Percentiles rank a stretch among this genome's conserved stretches.
phyloP scores from a whole-genome alignment of 2,888 invertebrate species.

The Polymixis lichenea region DNA sequence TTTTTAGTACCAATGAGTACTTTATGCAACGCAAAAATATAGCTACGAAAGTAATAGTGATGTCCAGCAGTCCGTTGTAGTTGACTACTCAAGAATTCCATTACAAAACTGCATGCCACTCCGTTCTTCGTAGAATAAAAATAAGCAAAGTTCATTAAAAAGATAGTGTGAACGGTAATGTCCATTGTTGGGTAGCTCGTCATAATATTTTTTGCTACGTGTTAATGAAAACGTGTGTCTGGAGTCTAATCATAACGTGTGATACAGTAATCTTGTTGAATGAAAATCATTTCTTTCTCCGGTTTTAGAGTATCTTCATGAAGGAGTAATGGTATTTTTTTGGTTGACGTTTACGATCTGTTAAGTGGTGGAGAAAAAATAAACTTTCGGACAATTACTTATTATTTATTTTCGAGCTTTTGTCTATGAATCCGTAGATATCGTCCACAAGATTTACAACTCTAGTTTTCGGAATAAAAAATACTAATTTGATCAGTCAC shows the following conservation, averaged over 20 bases:
- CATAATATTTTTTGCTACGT: constrained; percentile 40
- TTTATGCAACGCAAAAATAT: constrained; percentile 28
- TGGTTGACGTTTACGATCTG: constrained; percentile 25
- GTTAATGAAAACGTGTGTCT: constrained; percentile 22
- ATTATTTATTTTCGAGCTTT: constrained; percentile 31
- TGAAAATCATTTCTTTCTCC: background rate
- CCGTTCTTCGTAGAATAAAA: constrained; percentile 31
- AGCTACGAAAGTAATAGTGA: constrained; percentile 24
- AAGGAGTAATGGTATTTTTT: constrained; percentile 16
- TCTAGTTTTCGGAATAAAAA: background rate
- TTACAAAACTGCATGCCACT: constrained; percentile 44
- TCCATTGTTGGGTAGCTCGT: constrained; percentile 33
- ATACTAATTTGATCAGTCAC: background rate
- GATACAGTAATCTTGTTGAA: constrained; percentile 28
- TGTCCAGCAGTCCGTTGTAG: constrained; percentile 22
- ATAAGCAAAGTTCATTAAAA: constrained; percentile 51
- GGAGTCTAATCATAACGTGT: constrained; percentile 1
- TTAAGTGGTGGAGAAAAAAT: constrained; percentile 26
- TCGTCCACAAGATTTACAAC: constrained; percentile 6
- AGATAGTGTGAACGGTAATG: constrained; percentile 35
- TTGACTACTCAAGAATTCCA: constrained; percentile 56
- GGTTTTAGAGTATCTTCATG: constrained; percentile 8
- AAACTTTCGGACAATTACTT: constrained; percentile 24
- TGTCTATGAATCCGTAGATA: constrained; percentile 2
- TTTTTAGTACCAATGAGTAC: constrained; percentile 31